Percentiles rank a stretch among this genome's conserved stretches.
Evolutionary conservation across 1,140 invertebrate genomes (phyloP).

Genomic region (Triops cancriformis): DNA sequence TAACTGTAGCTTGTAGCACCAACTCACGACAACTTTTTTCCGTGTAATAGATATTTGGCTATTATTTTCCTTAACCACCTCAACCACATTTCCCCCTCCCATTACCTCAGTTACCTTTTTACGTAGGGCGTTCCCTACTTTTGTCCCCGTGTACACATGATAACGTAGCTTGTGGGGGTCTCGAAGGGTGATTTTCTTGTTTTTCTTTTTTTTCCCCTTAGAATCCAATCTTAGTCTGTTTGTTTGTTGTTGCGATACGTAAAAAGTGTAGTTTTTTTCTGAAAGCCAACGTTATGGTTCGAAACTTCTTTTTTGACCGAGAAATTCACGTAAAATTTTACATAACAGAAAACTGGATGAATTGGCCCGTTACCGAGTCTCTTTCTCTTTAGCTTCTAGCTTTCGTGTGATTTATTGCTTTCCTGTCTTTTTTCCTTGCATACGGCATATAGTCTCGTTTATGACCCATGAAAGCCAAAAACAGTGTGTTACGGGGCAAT

Average conservation of each 20-base stretch:
- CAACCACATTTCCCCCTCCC: background rate
- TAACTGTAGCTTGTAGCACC: conserved; percentile 5
- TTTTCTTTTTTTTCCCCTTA: background rate
- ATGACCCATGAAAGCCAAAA: background rate
- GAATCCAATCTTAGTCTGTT: conserved; percentile 14
- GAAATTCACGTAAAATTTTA: background rate
- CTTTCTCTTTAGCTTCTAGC: background rate
- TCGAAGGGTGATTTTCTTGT: background rate
- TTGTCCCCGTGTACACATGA: background rate
- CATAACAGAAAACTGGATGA: conserved; percentile 33
- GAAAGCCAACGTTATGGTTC: background rate
- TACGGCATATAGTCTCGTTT: conserved; percentile 13
- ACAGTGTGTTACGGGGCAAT: background rate
- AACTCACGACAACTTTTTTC: conserved; percentile 2
- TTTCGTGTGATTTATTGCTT: conserved; percentile 7
- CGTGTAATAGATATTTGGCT: conserved; percentile 3
- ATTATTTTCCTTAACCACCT: background rate
- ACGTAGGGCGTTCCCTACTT: background rate
- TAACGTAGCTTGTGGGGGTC: conserved; percentile 9
- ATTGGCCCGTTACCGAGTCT: conserved; percentile 22
- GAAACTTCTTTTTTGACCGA: conserved; percentile 6
- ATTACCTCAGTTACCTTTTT: background rate
- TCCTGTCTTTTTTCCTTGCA: background rate
- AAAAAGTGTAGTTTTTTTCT: background rate
- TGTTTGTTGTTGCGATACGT: background rate